Percentiles rank a stretch among this genome's conserved stretches.
phyloP scores from a whole-genome alignment of 2,888 invertebrate species.

The Thymelicus sylvestris region DNA sequence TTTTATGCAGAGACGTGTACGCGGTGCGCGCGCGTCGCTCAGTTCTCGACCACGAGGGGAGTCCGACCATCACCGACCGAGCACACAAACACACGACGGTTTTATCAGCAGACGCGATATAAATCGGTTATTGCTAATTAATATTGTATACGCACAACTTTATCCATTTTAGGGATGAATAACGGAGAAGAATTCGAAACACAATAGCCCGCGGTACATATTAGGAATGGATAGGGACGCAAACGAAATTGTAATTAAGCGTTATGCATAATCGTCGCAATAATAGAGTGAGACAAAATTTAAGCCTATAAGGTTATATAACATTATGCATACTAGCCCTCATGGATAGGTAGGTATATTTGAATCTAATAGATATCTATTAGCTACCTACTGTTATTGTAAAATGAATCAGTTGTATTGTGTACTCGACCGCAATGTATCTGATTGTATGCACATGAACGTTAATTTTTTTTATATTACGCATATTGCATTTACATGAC shows the following conservation, averaged over 20 bases:
- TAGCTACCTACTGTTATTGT: too few species aligned
- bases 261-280: constrained; percentile 2
- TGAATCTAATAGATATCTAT: too few species aligned
- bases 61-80: constrained; percentile 62
- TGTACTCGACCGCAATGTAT: neutral
- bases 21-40: constrained; percentile 69
- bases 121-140: constrained; percentile 75
- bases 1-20: constrained; percentile 82
- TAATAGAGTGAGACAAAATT: constrained; percentile 19
- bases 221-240: constrained; percentile 57
- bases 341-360: too few species aligned
- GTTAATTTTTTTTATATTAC: too few species aligned
- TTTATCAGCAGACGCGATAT: constrained; percentile 72
- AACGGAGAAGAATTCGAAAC: constrained; percentile 70
- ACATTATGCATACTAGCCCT: too few species aligned
- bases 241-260: constrained; percentile 52
- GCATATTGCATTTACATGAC: too few species aligned
- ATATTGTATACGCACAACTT: constrained; percentile 72
- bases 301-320: constrained; percentile 1
- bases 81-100: constrained; percentile 59
- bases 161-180: constrained; percentile 70
- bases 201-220: constrained; percentile 66
- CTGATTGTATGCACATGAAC: too few species aligned
- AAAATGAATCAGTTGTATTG: neutral
- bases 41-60: constrained; percentile 68